Percentiles rank a stretch among this genome's conserved stretches.
phyloP scores from a whole-genome alignment of 30 jellyfish, hydroid and myxozoan genomes.

The Cassiopea andromeda region DNA sequence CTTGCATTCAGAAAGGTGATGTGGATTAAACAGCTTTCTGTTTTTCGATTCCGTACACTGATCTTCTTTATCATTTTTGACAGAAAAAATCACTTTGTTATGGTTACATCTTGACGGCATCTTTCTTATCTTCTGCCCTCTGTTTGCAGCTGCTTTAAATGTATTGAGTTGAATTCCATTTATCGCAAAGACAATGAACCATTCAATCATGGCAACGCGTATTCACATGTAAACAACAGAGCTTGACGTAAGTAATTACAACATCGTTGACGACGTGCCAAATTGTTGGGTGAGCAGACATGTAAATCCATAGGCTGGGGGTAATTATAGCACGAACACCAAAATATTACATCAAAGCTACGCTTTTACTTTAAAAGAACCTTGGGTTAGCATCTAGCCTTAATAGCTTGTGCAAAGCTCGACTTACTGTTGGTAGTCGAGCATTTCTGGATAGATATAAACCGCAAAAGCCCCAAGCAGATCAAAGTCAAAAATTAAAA shows the following conservation, averaged over 20 bases:
- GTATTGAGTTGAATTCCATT: neutral
- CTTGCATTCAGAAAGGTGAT: neutral
- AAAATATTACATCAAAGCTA: no score
- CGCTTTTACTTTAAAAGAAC: no score
- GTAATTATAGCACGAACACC: no score
- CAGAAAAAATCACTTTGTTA: neutral
- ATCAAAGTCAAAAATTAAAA: no score
- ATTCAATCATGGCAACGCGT: no score
- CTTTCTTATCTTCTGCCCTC: neutral
- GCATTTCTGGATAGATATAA: no score
- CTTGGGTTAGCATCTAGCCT: no score
- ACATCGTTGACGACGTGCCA: neutral
- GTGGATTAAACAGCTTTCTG: neutral
- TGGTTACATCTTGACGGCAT: slow-evolving; percentile 12
- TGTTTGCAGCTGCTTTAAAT: neutral
- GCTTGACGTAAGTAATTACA: neutral
- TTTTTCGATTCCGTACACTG: neutral
- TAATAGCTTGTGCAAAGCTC: no score
- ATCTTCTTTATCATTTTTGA: neutral
- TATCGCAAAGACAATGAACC: neutral
- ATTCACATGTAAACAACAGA: neutral
- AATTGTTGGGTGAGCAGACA: no score
- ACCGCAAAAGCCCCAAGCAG: no score
- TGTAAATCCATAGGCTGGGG: no score
- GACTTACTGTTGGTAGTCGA: no score